Evolutionary conservation across 2,888 invertebrate species (phyloP).

Genomic region (Diplolepis rosae): DNA sequence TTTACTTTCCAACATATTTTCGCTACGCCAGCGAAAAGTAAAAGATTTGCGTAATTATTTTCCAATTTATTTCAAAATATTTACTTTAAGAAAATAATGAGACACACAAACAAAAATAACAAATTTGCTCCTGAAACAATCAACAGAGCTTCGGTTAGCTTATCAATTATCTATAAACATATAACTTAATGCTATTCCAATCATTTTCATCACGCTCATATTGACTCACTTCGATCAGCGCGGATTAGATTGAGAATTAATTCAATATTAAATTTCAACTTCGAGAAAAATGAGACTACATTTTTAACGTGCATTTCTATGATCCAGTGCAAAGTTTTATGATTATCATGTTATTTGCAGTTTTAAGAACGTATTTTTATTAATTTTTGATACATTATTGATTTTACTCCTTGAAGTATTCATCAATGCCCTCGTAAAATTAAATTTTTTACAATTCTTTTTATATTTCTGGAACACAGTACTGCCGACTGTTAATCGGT

Average conservation of each 20-base stretch:
- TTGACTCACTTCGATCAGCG: conserved; percentile 20
- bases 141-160: conserved; percentile 71
- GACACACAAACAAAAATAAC: conserved; percentile 16
- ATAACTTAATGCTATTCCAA: neutral
- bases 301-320: neutral
- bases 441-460: neutral
- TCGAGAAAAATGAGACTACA: neutral
- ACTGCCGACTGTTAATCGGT: neutral
- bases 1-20: neutral
- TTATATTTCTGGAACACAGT: neutral
- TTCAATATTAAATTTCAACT: neutral
- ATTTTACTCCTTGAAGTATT: neutral
- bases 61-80: conserved; percentile 41
- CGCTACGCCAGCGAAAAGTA: neutral
- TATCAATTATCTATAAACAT: conserved; percentile 47
- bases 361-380: neutral
- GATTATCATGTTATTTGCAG: neutral
- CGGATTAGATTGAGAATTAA: neutral
- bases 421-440: neutral
- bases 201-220: neutral
- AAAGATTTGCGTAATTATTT: conserved; percentile 46
- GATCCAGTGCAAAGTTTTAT: neutral
- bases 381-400: neutral
- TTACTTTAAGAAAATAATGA: conserved; percentile 33
- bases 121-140: conserved; percentile 67